Evolutionary conservation across 2,888 invertebrate species (phyloP).

Genomic region (Noctua comes): DNA sequence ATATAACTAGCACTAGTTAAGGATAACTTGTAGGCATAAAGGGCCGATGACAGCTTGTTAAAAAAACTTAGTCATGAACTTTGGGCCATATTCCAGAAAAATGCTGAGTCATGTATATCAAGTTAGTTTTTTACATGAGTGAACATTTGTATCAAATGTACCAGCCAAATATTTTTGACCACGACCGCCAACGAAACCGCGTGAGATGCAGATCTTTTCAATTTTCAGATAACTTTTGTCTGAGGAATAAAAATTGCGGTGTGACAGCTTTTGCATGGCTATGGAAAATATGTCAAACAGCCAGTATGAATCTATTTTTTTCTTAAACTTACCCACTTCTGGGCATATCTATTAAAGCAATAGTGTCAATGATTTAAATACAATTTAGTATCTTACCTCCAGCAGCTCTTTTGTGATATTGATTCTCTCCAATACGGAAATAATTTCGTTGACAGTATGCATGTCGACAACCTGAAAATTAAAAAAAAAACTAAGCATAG

Average conservation of each 20-base stretch:
- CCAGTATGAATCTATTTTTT: neutral
- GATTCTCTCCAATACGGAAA: slow-evolving; percentile 97
- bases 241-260: neutral
- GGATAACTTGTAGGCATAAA: neutral
- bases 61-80: neutral
- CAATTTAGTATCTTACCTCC: slow-evolving; percentile 91
- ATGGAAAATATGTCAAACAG: neutral
- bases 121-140: neutral
- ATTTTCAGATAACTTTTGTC: neutral
- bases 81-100: neutral
- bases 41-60: neutral
- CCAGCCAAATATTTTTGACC: neutral
- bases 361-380: neutral
- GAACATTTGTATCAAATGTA: neutral
- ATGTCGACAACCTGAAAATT: slow-evolving; percentile 97
- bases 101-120: neutral
- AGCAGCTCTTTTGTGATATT: slow-evolving; percentile 97
- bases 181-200: too few species aligned
- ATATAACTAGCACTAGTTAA: neutral
- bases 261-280: neutral
- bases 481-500: neutral
- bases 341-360: neutral
- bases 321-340: too few species aligned
- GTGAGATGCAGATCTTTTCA: neutral
- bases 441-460: slow-evolving; percentile 97